Evolutionary conservation across 2,888 invertebrate species (phyloP), one percentile per base, ranked within the genome.

Genomic region (Ecdyonurus torrentis): DNA sequence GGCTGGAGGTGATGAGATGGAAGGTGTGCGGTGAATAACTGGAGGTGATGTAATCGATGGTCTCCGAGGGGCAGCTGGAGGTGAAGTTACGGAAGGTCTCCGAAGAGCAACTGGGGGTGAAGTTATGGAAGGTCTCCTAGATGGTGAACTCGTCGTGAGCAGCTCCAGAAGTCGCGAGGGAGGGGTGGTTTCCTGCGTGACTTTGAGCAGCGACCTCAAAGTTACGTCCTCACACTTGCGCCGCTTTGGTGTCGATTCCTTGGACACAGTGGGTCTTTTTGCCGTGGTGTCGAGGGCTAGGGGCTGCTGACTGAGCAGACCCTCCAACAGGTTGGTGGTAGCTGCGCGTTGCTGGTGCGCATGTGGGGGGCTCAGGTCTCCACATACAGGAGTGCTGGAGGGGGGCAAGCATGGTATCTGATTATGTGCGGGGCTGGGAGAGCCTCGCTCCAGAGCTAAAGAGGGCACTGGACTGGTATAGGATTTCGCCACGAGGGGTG

Each of bases 401-500:
- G 65, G 63, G 60, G 22, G 50, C 23, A 59, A 59, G 25, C 58
- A 60, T 15, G 24, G 63, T 10, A 22, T 7, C 55, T 52, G 64
- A 59, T 62, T 60, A 10, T 59, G 25, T n/a, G 55, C 55, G n/a
- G 55, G 55, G n/a, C 55, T 55, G 20, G 55, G 55, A 7, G 55
- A 20, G 55, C 55, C 7, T 5, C 22, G 22, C 20, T 55, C 55
- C 7, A 7, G 5, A 5, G 55, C 7, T 66, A 52, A 65, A n/a
- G 7, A 20, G 20, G 55, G 55, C 66, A 53, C 65, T 67, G 37
- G 66, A 65, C 25, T 68, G 68, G 79, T 76, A 58, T 79, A 78
- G 64, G 82, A 80, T 69, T 83, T 78, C 73, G 86, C 86, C 19
- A 86, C 85, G 7, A 86, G 85, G 23, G 83, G 83, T 52, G 84